phyloP scores from a whole-genome alignment of 2,113 vertebrate species.

The Ceratotherium simum region DNA sequence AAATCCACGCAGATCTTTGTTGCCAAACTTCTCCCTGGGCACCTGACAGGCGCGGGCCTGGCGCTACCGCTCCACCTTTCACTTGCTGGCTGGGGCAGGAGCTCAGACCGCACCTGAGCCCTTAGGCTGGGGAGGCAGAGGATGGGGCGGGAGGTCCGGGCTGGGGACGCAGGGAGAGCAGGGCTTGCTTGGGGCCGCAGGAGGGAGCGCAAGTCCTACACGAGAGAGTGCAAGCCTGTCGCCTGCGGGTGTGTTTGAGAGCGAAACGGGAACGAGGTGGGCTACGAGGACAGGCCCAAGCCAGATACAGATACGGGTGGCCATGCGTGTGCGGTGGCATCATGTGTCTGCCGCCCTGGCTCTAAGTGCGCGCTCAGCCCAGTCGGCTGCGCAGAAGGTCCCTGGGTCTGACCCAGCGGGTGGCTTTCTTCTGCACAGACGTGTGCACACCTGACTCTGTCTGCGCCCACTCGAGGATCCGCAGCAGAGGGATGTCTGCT shows the following conservation, averaged over 20 bases:
- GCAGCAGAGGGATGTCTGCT: not conserved
- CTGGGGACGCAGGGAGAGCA: not conserved
- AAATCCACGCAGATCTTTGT: not conserved
- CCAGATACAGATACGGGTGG: not conserved
- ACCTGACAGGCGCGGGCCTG: not conserved
- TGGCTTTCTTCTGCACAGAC: not conserved
- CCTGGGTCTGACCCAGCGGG: rapidly evolving
- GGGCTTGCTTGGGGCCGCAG: not conserved
- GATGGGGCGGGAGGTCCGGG: not conserved
- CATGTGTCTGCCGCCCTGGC: not conserved
- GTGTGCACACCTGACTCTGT: not conserved
- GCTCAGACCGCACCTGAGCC: rapidly evolving
- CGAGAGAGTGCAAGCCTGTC: not conserved
- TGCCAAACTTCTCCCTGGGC: not conserved
- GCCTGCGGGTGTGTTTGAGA: not conserved
- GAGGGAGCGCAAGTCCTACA: not conserved
- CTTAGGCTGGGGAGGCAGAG: not conserved
- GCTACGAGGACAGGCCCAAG: not conserved
- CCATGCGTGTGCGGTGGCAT: not conserved
- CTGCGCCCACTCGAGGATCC: not conserved
- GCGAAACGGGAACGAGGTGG: not conserved
- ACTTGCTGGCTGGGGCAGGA: not conserved
- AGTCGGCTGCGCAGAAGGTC: rapidly evolving
- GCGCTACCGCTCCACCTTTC: not conserved
- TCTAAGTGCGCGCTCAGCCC: not conserved